Conservation (phyloP, 2,888 invertebrate genomes). For the Drosophila demipolita region DNA sequence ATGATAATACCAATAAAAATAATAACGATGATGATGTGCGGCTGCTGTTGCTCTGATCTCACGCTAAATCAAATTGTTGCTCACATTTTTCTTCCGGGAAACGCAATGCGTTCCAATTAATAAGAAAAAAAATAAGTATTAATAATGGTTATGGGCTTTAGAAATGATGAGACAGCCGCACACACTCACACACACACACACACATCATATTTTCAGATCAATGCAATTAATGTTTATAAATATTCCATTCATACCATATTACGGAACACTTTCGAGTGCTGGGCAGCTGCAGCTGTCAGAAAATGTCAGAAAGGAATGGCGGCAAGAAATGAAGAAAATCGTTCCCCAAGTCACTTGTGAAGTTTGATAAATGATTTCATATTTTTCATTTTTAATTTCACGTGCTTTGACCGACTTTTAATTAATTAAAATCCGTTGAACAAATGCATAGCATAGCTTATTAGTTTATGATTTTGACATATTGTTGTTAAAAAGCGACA, state of each 20-base stretch:
- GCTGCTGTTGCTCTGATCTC: slow-evolving; percentile 25
- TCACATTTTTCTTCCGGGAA: slow-evolving; percentile 54
- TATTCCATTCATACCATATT: slow-evolving; percentile 13
- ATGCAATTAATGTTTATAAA: slow-evolving; percentile 40
- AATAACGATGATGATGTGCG: slow-evolving; percentile 27
- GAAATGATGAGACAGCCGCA: slow-evolving; percentile 10
- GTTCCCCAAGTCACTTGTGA: slow-evolving; percentile 27
- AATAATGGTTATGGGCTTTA: slow-evolving; percentile 35
- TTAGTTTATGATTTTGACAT: slow-evolving; percentile 34
- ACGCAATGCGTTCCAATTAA: slow-evolving; percentile 54
- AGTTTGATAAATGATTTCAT: slow-evolving; percentile 64
- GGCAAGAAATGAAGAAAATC: background rate
- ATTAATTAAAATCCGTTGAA: slow-evolving; percentile 62
- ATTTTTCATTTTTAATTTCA: slow-evolving; percentile 10
- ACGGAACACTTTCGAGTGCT: slow-evolving; percentile 60
- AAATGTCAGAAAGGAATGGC: slow-evolving; percentile 11
- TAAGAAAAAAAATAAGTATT: slow-evolving; percentile 51
- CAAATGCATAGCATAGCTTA: slow-evolving; percentile 38
- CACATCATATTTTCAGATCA: slow-evolving; percentile 15
- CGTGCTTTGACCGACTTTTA: slow-evolving; percentile 25
- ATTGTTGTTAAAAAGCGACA: slow-evolving; percentile 21
- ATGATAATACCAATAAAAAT: slow-evolving; percentile 23
- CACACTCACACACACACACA: background rate
- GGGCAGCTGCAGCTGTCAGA: slow-evolving; percentile 53
- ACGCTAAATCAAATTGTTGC: slow-evolving; percentile 47